Conservation (phyloP, 2,113 vertebrate genomes). For the Bos indicus region DNA sequence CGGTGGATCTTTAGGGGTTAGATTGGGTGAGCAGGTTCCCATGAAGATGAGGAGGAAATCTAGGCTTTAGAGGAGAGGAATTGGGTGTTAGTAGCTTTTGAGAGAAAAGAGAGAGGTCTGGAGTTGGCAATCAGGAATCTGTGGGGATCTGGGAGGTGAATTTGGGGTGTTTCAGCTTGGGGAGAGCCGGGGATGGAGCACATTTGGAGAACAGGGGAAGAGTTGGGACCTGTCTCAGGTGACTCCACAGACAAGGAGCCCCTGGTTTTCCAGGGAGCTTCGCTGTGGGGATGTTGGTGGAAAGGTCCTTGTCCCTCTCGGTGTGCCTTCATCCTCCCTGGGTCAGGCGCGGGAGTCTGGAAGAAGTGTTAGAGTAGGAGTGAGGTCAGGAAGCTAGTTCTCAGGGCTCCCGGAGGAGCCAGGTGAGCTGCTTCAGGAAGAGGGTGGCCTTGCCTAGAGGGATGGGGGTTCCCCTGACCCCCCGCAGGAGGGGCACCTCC, state of each 20-base stretch:
- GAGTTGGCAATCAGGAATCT: neutral
- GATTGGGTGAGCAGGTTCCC: neutral
- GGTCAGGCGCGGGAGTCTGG: neutral
- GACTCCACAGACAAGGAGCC: neutral
- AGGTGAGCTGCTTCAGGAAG: neutral
- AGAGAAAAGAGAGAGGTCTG: neutral
- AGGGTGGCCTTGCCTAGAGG: neutral
- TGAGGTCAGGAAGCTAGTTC: slow-evolving; percentile 1
- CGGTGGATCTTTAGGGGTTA: neutral
- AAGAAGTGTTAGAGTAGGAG: neutral
- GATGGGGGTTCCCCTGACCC: neutral
- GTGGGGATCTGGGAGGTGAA: slow-evolving; percentile 7
- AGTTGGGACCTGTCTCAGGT: neutral
- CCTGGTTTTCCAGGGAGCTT: neutral
- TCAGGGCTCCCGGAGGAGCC: neutral
- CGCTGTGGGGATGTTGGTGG: neutral
- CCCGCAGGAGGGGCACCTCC: neutral
- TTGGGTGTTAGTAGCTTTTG: neutral
- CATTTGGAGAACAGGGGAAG: neutral
- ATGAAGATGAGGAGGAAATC: neutral
- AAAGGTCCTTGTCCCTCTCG: neutral
- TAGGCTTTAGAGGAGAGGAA: neutral
- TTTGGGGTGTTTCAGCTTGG: neutral
- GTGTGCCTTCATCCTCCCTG: neutral
- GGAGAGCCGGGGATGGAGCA: neutral